Conservation (phyloP, 2,113 vertebrate genomes). For the Mandrillus leucophaeus region DNA sequence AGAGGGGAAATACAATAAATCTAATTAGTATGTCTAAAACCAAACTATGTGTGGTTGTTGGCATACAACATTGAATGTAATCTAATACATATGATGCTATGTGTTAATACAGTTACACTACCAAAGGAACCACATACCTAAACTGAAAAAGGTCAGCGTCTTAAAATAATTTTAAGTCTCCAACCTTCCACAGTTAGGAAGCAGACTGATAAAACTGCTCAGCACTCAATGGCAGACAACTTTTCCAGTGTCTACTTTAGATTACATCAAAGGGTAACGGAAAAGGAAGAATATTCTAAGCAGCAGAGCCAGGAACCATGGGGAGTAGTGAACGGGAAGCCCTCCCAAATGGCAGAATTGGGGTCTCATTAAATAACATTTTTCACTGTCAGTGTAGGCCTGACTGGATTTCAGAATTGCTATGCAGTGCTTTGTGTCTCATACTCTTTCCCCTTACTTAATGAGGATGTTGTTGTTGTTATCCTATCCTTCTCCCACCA, state of each 20-base stretch:
- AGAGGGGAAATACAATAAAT: neutral
- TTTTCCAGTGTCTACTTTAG: neutral
- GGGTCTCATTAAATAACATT: neutral
- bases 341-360: neutral
- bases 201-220: neutral
- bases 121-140: neutral
- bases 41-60: neutral
- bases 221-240: neutral
- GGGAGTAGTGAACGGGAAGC: neutral
- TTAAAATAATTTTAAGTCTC: neutral
- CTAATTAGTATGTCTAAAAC: neutral
- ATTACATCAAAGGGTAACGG: neutral
- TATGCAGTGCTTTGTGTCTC: neutral
- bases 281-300: slow-evolving; percentile 31
- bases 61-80: neutral
- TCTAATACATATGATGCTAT: neutral
- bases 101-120: neutral
- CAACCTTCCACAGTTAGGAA: neutral
- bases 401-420: neutral
- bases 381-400: neutral
- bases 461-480: neutral
- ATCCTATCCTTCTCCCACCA: neutral
- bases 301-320: neutral
- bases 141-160: neutral
- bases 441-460: neutral